Evolutionary conservation across 1,140 invertebrate genomes (phyloP).

Genomic region (Theocolax elegans): DNA sequence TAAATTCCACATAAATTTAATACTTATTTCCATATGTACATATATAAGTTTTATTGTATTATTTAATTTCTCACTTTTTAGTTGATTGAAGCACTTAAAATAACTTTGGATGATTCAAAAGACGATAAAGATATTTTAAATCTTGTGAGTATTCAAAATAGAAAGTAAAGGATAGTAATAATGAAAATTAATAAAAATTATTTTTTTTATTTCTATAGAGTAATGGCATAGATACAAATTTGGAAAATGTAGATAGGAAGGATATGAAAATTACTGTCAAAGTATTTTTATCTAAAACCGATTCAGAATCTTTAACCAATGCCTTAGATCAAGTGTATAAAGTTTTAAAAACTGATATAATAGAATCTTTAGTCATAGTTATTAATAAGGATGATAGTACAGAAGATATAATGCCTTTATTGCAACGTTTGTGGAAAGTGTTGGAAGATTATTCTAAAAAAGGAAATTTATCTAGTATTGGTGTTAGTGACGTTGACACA

Average conservation of each 20-base stretch:
- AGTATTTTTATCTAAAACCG: slow-evolving; percentile 67
- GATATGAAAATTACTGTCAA: slow-evolving; percentile 73
- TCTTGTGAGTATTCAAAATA: slow-evolving; percentile 50
- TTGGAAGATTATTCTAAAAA: slow-evolving; percentile 77
- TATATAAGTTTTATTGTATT: no score
- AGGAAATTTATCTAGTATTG: slow-evolving; percentile 79
- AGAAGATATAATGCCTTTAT: slow-evolving; percentile 71
- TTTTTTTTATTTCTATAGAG: no score
- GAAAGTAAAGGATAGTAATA: no score
- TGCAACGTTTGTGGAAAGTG: slow-evolving; percentile 79
- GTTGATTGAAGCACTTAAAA: slow-evolving; percentile 79
- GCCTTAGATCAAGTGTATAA: slow-evolving; percentile 71
- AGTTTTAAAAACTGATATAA: slow-evolving; percentile 72
- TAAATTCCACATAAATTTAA: slow-evolving; percentile 14
- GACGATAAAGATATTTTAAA: slow-evolving; percentile 45
- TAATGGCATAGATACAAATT: slow-evolving; percentile 49
- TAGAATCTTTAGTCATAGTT: slow-evolving; percentile 82
- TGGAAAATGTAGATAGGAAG: slow-evolving; percentile 63
- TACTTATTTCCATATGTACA: slow-evolving; percentile 13
- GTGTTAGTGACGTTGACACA: slow-evolving; percentile 90
- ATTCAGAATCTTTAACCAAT: slow-evolving; percentile 62
- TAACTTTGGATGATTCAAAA: slow-evolving; percentile 71
- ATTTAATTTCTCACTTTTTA: slow-evolving; percentile 59
- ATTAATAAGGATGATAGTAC: slow-evolving; percentile 68
- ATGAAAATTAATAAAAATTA: slow-evolving; percentile 29